phyloP scores from a whole-genome alignment of 2,888 invertebrate genomes.

The Apantesis nais region DNA sequence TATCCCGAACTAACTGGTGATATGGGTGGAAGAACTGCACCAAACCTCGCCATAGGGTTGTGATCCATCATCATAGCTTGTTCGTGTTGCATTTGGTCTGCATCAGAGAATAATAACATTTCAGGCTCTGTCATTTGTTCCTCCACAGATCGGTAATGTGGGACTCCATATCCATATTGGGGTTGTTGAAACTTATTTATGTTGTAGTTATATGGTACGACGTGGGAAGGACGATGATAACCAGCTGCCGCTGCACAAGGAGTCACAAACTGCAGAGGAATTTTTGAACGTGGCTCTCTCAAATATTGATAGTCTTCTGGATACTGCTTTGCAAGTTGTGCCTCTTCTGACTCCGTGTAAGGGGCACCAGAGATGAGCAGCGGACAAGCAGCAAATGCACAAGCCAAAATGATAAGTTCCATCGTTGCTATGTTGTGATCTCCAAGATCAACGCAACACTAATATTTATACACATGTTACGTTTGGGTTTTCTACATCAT shows the following conservation, averaged over 20 bases:
- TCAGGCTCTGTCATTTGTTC: constrained; percentile 57
- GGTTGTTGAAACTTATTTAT: constrained; percentile 42
- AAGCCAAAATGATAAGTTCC: constrained; percentile 60
- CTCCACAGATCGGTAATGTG: constrained; percentile 60
- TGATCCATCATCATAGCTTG: constrained; percentile 52
- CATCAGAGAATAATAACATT: constrained; percentile 66
- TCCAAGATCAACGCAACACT: constrained; percentile 49
- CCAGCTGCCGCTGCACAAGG: constrained; percentile 65
- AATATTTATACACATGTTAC: constrained; percentile 69
- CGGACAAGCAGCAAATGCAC: constrained; percentile 47
- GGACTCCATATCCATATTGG: constrained; percentile 51
- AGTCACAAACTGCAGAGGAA: constrained; percentile 47
- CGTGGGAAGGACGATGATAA: not conserved
- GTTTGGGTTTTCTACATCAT: constrained; percentile 48
- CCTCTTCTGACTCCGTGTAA: constrained; percentile 45
- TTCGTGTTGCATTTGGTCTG: constrained; percentile 48
- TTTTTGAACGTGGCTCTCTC: constrained; percentile 58
- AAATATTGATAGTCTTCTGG: constrained; percentile 44
- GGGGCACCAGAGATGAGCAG: constrained; percentile 50
- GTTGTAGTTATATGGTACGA: constrained; percentile 38
- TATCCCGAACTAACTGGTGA: constrained; percentile 19
- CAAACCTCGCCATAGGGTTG: constrained; percentile 61
- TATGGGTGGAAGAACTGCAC: constrained; percentile 31
- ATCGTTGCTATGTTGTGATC: constrained; percentile 61
- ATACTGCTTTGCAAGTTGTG: constrained; percentile 35